Evolutionary conservation across 2,888 invertebrate genomes (phyloP).

Genomic region (Zele albiditarsus): DNA sequence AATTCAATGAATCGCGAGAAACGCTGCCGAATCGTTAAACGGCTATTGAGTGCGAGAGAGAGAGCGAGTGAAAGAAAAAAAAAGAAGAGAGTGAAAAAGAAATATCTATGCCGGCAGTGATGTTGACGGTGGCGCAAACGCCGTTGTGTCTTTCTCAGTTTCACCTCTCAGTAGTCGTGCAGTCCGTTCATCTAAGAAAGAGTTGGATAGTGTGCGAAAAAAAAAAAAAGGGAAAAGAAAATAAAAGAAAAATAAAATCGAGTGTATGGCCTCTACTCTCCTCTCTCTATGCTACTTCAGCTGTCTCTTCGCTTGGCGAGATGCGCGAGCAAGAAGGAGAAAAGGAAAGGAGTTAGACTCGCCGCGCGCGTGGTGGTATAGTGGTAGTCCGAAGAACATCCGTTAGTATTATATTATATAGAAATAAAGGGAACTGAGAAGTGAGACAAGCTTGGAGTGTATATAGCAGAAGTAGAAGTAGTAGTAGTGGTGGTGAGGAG

Average conservation of each 20-base stretch:
- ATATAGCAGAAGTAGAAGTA: not conserved
- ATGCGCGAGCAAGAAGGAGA: constrained; percentile 17
- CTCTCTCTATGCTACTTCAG: not conserved
- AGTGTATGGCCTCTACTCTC: not conserved
- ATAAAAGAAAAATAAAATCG: not conserved
- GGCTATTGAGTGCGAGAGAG: constrained; percentile 46
- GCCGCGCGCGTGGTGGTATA: not conserved
- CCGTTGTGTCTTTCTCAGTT: not conserved
- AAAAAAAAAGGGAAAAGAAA: not conserved
- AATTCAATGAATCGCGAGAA: constrained; percentile 55
- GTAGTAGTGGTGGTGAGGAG: constrained; percentile 5
- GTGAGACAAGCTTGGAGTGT: not conserved
- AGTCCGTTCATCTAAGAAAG: not conserved
- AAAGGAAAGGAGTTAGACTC: not conserved
- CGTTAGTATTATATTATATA: constrained; percentile 31
- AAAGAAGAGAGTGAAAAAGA: constrained; percentile 6
- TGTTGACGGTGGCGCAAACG: not conserved
- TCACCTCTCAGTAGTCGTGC: not conserved
- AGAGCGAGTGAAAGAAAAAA: constrained; percentile 4
- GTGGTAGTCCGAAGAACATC: constrained; percentile 34
- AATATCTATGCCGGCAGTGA: not conserved
- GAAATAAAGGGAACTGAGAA: not conserved
- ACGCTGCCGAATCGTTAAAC: constrained; percentile 52
- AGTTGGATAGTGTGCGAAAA: too few relatives aligned
- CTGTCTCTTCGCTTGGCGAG: not conserved